Evolutionary conservation across 2,797 vertebrate species (phyloP).

Genomic region (Mionectes olivaceus): DNA sequence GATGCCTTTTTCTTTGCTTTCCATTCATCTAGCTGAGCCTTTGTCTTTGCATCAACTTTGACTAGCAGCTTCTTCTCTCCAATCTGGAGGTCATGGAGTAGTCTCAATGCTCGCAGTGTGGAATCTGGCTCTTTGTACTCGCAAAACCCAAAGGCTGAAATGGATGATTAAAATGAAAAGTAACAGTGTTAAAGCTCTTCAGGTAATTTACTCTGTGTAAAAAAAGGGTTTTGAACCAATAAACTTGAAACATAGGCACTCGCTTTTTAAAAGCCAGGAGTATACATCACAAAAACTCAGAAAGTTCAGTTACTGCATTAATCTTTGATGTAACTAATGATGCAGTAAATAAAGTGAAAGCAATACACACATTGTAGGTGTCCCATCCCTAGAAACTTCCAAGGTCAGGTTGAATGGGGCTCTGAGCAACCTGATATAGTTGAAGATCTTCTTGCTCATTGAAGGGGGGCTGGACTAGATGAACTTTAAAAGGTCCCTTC

Average conservation of each 20-base stretch:
- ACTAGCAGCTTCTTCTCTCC: constrained; percentile 98
- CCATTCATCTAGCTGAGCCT: constrained; percentile 98
- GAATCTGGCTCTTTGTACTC: constrained; percentile 99
- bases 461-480: not conserved
- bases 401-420: not conserved
- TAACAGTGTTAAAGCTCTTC: not conserved
- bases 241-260: not conserved
- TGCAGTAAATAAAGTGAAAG: not conserved
- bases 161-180: constrained; percentile 6
- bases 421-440: not conserved
- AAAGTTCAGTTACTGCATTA: not conserved
- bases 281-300: not conserved
- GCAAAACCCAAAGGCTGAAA: constrained; percentile 96
- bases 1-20: constrained; percentile 94
- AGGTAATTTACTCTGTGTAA: not conserved
- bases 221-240: not conserved
- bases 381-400: not conserved
- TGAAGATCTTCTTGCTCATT: not conserved
- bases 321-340: not conserved
- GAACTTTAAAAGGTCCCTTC: not conserved
- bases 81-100: constrained; percentile 96
- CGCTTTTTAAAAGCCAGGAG: not conserved
- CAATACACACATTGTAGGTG: not conserved
- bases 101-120: constrained; percentile 90
- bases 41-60: constrained; percentile 98